Conservation (phyloP, 2,797 vertebrate species). For the Channa striata region DNA sequence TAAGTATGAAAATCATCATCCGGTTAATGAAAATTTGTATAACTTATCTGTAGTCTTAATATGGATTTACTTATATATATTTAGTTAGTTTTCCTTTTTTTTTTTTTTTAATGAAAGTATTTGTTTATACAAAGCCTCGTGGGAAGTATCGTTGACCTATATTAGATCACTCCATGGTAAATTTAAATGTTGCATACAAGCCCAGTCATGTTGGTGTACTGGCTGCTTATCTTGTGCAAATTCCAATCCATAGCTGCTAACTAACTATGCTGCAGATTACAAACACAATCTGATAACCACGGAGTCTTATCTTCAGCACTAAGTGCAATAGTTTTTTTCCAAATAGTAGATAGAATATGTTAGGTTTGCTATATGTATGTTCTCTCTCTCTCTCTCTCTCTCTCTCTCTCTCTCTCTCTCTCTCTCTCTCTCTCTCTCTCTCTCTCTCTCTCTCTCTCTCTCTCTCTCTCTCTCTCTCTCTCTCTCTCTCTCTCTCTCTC, state of each 20-base stretch:
- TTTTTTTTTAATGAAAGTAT: too few species aligned
- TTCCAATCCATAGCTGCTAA: slow-evolving; percentile 26
- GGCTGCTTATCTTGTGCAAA: slow-evolving; percentile 25
- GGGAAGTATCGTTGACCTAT: neutral
- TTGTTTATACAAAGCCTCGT: neutral
- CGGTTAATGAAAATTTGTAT: too few species aligned
- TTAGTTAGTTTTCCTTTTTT: too few species aligned
- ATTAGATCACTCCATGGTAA: slow-evolving; percentile 34
- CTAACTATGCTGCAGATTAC: slow-evolving; percentile 9
- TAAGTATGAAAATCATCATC: too few species aligned
- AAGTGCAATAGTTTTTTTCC: neutral
- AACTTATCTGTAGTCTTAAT: too few species aligned
- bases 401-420: too few species aligned
- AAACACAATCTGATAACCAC: slow-evolving; percentile 23
- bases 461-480: too few species aligned
- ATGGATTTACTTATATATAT: too few species aligned
- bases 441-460: too few species aligned
- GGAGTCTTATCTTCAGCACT: neutral
- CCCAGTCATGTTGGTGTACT: slow-evolving; percentile 41
- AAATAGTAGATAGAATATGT: neutral
- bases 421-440: too few species aligned
- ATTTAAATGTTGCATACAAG: slow-evolving; percentile 44
- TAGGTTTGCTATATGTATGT: neutral
- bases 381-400: too few species aligned
- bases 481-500: too few species aligned